phyloP scores from a whole-genome alignment of 2,888 invertebrate species.

The Emmelina monodactyla region DNA sequence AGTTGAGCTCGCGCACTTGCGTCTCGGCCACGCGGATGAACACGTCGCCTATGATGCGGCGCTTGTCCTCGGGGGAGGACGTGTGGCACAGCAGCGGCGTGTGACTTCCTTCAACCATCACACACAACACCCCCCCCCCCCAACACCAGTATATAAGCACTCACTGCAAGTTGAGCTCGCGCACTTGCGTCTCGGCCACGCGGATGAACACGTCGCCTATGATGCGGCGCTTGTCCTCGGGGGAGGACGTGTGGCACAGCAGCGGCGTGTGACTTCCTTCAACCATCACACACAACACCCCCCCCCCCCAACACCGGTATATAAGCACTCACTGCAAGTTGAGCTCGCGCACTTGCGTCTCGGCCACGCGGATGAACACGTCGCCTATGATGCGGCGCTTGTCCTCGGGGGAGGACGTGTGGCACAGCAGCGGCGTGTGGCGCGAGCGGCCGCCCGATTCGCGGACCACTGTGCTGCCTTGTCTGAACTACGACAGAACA shows the following conservation, averaged over 20 bases:
- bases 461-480: conserved; percentile 85
- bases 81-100: conserved; percentile 68
- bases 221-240: conserved; percentile 97
- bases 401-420: conserved; percentile 92
- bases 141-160: conserved; percentile 21
- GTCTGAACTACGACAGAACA: no score
- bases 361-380: conserved; percentile 94
- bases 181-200: conserved; percentile 89
- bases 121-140: no score
- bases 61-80: conserved; percentile 94
- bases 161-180: conserved; percentile 80
- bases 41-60: conserved; percentile 98
- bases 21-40: conserved; percentile 95
- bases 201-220: conserved; percentile 99
- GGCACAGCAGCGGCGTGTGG: conserved; percentile 84
- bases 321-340: conserved; percentile 69
- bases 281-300: no score
- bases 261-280: conserved; percentile 82
- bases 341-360: conserved; percentile 87
- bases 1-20: conserved; percentile 83
- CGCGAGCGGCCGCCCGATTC: conserved; percentile 53
- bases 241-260: conserved; percentile 85
- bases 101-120: no score
- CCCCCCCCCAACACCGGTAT: no score
- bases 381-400: conserved; percentile 99